phyloP scores from a whole-genome alignment of 2,888 invertebrate genomes.

The Hydroisotoma schaefferi region DNA sequence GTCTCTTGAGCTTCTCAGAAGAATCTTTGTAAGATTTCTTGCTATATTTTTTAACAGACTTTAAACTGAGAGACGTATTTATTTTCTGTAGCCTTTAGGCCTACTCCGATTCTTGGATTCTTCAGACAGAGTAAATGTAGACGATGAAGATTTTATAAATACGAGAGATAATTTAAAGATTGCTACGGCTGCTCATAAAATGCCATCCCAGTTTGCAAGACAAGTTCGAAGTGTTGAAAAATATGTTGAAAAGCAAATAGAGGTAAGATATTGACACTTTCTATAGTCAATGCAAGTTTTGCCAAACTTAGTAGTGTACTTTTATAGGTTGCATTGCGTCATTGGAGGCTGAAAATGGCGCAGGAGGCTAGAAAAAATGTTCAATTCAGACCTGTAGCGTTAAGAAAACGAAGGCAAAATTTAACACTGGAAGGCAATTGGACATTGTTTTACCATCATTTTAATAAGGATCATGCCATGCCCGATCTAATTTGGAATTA shows the following conservation, averaged over 20 bases:
- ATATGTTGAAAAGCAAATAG: constrained; percentile 78
- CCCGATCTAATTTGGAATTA: constrained; percentile 99
- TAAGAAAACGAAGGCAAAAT: constrained; percentile 82
- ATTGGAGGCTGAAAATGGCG: constrained; percentile 60
- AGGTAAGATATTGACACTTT: constrained; percentile 54
- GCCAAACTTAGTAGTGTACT: neutral
- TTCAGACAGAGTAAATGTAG: constrained; percentile 73
- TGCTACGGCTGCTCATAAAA: constrained; percentile 56
- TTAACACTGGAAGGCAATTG: constrained; percentile 86
- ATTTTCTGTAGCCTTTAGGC: constrained; percentile 74
- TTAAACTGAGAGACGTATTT: constrained; percentile 19
- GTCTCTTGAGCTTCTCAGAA: constrained; percentile 76
- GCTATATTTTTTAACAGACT: constrained; percentile 1
- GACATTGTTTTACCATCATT: constrained; percentile 92
- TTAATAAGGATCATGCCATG: constrained; percentile 86
- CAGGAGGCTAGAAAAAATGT: constrained; percentile 60
- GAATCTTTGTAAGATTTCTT: constrained; percentile 71
- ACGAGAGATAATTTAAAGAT: constrained; percentile 92
- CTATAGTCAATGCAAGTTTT: neutral
- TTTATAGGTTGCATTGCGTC: constrained; percentile 60
- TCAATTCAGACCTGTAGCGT: constrained; percentile 72
- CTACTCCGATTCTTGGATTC: constrained; percentile 85
- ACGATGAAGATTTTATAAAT: constrained; percentile 61
- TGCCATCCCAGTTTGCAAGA: constrained; percentile 43
- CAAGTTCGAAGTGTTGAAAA: constrained; percentile 53